Percentiles rank a stretch among this genome's conserved stretches.
Conservation (phyloP, 2,113 vertebrate genomes). For the Sterrhoptilus dennistouni region DNA sequence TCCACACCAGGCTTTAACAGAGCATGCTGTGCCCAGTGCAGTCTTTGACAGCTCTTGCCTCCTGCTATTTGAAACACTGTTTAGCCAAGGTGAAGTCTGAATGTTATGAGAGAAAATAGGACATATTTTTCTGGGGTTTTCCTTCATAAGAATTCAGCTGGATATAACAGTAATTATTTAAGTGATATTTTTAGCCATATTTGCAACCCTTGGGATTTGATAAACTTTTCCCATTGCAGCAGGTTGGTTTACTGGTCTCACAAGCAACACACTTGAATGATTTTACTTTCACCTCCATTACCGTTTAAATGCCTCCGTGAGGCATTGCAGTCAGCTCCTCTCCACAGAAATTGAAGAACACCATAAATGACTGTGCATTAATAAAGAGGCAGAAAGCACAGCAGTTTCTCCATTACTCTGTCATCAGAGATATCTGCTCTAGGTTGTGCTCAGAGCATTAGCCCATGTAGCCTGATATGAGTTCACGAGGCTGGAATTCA, state of each 20-base stretch:
- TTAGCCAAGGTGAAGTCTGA: background rate
- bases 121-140: background rate
- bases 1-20: background rate
- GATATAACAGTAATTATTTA: background rate
- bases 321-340: conserved; percentile 1
- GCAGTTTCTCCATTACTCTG: conserved; percentile 74
- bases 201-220: background rate
- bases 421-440: conserved; percentile 79
- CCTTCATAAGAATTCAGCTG: background rate
- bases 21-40: accelerated
- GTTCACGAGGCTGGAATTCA: conserved; percentile 92
- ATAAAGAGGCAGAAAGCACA: conserved; percentile 54
- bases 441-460: conserved; percentile 75
- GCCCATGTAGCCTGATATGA: conserved; percentile 85
- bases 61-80: background rate
- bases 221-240: background rate
- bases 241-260: conserved; percentile 1
- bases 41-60: background rate
- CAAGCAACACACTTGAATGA: background rate
- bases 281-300: conserved; percentile 10
- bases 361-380: conserved; percentile 57
- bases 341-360: conserved; percentile 20
- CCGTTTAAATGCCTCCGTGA: background rate
- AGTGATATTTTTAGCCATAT: background rate
- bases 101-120: background rate